phyloP scores from a whole-genome alignment of 2,888 invertebrate species.

The Eupithecia centaureata region DNA sequence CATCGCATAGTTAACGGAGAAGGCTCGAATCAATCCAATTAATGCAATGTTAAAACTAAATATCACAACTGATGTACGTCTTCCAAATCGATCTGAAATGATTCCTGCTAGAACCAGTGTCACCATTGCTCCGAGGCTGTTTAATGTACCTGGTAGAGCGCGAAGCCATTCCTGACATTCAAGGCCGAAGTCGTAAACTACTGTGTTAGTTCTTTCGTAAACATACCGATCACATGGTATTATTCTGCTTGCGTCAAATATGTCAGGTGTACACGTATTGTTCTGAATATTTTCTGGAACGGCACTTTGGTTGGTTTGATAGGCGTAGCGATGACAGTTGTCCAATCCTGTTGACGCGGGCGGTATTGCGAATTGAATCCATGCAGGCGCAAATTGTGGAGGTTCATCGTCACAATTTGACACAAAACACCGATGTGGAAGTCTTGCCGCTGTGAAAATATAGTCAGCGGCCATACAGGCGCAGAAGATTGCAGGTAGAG shows the following conservation, averaged over 20 bases:
- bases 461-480: slow-evolving; percentile 75
- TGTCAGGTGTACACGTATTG: slow-evolving; percentile 57
- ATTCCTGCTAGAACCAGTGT: slow-evolving; percentile 87
- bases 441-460: slow-evolving; percentile 70
- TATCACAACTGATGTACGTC: slow-evolving; percentile 69
- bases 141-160: slow-evolving; percentile 89
- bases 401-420: slow-evolving; percentile 64
- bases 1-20: slow-evolving; percentile 75
- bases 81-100: slow-evolving; percentile 86
- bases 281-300: slow-evolving; percentile 40
- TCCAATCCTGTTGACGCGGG: slow-evolving; percentile 62
- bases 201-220: slow-evolving; percentile 67
- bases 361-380: slow-evolving; percentile 70
- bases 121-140: slow-evolving; percentile 88
- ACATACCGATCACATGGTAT: slow-evolving; percentile 68
- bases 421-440: slow-evolving; percentile 67
- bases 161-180: slow-evolving; percentile 87
- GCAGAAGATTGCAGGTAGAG: slow-evolving; percentile 63
- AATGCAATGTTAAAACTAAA: slow-evolving; percentile 72
- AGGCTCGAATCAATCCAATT: slow-evolving; percentile 69
- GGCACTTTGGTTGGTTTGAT: slow-evolving; percentile 42
- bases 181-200: slow-evolving; percentile 73
- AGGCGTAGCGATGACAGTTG: slow-evolving; percentile 66
- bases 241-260: slow-evolving; percentile 63
- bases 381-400: slow-evolving; percentile 63